Conservation (phyloP, 2,113 vertebrate genomes). For the Poicephalus meyeri region DNA sequence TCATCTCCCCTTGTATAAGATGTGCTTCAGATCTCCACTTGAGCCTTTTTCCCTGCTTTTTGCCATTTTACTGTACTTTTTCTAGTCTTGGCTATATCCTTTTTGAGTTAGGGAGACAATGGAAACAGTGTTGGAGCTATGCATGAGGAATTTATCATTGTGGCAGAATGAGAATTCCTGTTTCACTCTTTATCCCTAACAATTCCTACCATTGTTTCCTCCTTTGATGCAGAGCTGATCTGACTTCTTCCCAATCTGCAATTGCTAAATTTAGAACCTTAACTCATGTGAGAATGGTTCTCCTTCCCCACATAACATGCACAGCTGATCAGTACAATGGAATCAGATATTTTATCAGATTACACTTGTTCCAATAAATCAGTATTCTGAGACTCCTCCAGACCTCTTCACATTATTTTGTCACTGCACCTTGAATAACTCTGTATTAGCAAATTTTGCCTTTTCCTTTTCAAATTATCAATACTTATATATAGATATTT, state of each 20-base stretch:
- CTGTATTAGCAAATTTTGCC: neutral
- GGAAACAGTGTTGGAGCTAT: neutral
- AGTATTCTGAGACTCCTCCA: neutral
- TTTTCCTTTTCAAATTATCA: neutral
- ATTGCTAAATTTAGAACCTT: neutral
- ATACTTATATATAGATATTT: neutral
- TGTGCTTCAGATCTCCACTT: neutral
- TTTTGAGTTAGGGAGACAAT: neutral
- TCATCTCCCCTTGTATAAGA: neutral
- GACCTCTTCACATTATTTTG: neutral
- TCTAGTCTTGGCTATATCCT: neutral
- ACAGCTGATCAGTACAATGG: accelerated
- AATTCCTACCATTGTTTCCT: neutral
- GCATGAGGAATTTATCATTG: neutral
- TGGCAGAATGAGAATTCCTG: neutral
- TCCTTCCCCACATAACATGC: neutral
- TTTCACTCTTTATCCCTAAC: neutral
- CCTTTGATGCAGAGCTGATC: neutral
- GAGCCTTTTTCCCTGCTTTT: neutral
- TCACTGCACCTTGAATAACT: neutral
- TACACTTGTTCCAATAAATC: neutral
- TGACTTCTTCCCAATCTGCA: neutral
- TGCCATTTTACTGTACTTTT: neutral
- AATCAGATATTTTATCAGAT: neutral
- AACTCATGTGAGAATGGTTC: neutral